phyloP scores from a whole-genome alignment of 1,140 invertebrate genomes.

The Drosophila jambulina region DNA sequence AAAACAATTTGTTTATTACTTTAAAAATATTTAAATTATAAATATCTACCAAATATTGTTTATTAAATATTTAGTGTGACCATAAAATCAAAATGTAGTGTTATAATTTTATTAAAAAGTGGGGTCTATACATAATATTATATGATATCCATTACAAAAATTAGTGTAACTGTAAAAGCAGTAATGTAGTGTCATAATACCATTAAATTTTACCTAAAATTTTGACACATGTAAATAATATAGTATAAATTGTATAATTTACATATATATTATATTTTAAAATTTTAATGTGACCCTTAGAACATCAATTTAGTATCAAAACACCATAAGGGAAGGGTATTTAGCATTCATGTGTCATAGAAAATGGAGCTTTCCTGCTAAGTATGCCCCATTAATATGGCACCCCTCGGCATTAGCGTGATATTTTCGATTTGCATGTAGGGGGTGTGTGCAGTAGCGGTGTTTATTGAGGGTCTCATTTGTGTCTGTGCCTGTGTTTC shows the following conservation, averaged over 20 bases:
- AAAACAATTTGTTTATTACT: background rate
- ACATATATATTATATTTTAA: too few species aligned
- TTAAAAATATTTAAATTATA: background rate
- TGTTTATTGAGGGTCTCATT: background rate
- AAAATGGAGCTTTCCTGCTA: background rate
- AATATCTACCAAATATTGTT: too few species aligned
- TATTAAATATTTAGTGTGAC: too few species aligned
- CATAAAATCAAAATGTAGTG: background rate
- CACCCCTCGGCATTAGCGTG: slow-evolving; percentile 53
- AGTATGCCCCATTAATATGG: slow-evolving; percentile 37
- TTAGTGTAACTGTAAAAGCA: too few species aligned
- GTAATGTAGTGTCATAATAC: too few species aligned
- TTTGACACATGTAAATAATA: background rate
- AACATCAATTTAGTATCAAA: background rate
- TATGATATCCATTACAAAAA: background rate
- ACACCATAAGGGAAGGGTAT: background rate
- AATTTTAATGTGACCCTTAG: background rate
- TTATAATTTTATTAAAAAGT: background rate
- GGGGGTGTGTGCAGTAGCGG: slow-evolving; percentile 12
- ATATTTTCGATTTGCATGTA: slow-evolving; percentile 23
- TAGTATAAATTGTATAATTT: background rate
- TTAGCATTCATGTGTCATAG: background rate
- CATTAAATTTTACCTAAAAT: too few species aligned
- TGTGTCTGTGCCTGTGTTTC: slow-evolving; percentile 18
- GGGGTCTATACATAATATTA: too few species aligned